A percentile compares a stretch with the other conserved stretches of the same genome.
Evolutionary conservation across 2,888 invertebrate genomes (phyloP).

Genomic region (Meliscaeva auricollis): DNA sequence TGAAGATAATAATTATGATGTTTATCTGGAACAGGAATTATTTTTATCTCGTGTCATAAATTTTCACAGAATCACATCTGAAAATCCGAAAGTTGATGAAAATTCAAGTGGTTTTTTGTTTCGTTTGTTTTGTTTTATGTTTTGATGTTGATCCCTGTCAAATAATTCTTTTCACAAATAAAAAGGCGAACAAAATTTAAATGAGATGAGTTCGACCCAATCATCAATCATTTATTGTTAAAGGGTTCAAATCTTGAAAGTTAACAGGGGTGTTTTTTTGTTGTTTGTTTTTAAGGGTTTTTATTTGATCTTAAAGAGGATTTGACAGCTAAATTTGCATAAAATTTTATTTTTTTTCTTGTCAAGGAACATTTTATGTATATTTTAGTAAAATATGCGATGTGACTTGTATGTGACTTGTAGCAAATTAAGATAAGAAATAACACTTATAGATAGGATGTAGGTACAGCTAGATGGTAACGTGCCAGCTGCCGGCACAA

Average conservation of each 20-base stretch:
- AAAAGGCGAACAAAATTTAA: neutral
- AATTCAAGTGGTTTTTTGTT: conserved; percentile 13
- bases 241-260: conserved; percentile 9
- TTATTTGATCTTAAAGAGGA: conserved; percentile 4
- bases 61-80: neutral
- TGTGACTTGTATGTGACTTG: too few species aligned
- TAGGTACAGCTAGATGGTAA: too few species aligned
- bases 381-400: too few species aligned
- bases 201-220: conserved; percentile 15
- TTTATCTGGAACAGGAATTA: conserved; percentile 11
- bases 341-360: neutral
- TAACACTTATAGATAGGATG: too few species aligned
- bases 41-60: neutral
- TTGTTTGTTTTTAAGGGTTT: neutral
- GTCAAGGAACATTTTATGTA: too few species aligned
- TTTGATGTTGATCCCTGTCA: conserved; percentile 19
- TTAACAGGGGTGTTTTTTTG: neutral
- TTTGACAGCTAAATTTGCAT: conserved; percentile 3
- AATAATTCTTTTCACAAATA: neutral
- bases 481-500: too few species aligned
- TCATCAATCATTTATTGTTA: conserved; percentile 31
- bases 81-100: conserved; percentile 3
- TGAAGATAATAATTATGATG: neutral
- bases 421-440: too few species aligned
- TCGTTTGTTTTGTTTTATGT: neutral